These are phyloP conservation scores for Trissolcus basalis DNA, from an alignment of 1,140 invertebrate genomes.

Conservation along the genomic window DNA sequence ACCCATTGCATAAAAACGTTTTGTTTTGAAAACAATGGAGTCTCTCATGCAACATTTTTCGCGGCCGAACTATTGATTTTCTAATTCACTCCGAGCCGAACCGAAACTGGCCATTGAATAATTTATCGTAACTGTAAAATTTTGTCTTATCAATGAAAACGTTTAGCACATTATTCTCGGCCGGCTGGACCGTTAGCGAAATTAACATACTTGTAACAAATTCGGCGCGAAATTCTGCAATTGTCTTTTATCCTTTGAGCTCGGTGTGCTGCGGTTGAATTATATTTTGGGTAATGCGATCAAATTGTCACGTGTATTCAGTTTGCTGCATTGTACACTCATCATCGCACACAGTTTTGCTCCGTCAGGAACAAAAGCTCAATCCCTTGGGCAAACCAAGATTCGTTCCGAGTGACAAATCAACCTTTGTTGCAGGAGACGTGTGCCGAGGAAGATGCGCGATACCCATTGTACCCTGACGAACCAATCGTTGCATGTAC, in stretches of 20 bases:
- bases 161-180: background rate
- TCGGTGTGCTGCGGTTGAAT: slow-evolving; percentile 25
- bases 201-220: slow-evolving; percentile 36
- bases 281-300: slow-evolving; percentile 44
- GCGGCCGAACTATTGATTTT: no score
- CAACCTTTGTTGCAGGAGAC: slow-evolving; percentile 46
- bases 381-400: slow-evolving; percentile 45
- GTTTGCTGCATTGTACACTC: slow-evolving; percentile 42
- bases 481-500: slow-evolving; percentile 29
- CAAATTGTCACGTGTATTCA: slow-evolving; percentile 51
- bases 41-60: no score
- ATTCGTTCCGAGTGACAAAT: slow-evolving; percentile 56
- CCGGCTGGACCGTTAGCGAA: background rate
- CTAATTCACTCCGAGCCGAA: no score
- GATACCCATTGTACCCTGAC: slow-evolving; percentile 39
- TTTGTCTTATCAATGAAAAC: slow-evolving; percentile 3
- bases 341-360: slow-evolving; percentile 45
- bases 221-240: slow-evolving; percentile 11
- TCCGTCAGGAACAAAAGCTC: slow-evolving; percentile 46
- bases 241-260: slow-evolving; percentile 29
- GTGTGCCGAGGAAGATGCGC: slow-evolving; percentile 30
- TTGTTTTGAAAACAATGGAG: no score
- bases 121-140: slow-evolving; percentile 8
- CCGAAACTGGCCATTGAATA: slow-evolving; percentile 1
- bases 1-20: no score